Evolutionary conservation across 2,888 invertebrate genomes (phyloP).

Genomic region (Encarsia formosa): DNA sequence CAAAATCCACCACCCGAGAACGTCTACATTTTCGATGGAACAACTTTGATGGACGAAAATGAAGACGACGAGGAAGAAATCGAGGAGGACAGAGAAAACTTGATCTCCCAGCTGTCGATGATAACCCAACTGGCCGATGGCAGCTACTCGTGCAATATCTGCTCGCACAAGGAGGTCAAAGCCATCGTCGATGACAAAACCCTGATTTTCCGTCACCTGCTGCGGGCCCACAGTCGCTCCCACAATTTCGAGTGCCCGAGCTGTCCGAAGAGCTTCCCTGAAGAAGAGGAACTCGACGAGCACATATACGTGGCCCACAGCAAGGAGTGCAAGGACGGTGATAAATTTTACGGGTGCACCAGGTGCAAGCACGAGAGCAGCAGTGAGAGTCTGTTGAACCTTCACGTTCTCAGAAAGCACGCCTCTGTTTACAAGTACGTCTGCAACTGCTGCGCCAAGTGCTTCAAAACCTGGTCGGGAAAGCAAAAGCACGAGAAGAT

Average conservation of each 20-base stretch:
- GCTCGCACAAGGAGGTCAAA: no score
- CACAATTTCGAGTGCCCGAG: slow-evolving; percentile 5
- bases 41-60: no score
- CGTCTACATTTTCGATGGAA: no score
- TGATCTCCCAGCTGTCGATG: no score
- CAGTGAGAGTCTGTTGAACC: slow-evolving; percentile 37
- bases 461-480: slow-evolving; percentile 30
- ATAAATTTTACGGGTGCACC: slow-evolving; percentile 26
- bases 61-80: no score
- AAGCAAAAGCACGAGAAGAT: slow-evolving; percentile 20
- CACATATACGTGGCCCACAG: no score
- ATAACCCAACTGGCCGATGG: no score
- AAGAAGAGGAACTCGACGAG: neutral
- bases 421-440: slow-evolving; percentile 33
- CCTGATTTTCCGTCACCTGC: slow-evolving; percentile 15
- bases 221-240: slow-evolving; percentile 8
- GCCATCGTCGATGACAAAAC: no score
- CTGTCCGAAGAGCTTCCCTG: slow-evolving; percentile 1
- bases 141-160: no score
- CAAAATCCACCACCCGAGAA: no score
- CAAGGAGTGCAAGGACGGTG: no score
- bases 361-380: slow-evolving; percentile 38
- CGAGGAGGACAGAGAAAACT: no score
- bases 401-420: slow-evolving; percentile 38
- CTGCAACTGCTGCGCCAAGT: slow-evolving; percentile 37